Percentiles rank a stretch among this genome's conserved stretches.
These are phyloP conservation scores for Virgularia gustaviana DNA, from an alignment of 92 coral and sea anemone species.

Conservation along the genomic window DNA sequence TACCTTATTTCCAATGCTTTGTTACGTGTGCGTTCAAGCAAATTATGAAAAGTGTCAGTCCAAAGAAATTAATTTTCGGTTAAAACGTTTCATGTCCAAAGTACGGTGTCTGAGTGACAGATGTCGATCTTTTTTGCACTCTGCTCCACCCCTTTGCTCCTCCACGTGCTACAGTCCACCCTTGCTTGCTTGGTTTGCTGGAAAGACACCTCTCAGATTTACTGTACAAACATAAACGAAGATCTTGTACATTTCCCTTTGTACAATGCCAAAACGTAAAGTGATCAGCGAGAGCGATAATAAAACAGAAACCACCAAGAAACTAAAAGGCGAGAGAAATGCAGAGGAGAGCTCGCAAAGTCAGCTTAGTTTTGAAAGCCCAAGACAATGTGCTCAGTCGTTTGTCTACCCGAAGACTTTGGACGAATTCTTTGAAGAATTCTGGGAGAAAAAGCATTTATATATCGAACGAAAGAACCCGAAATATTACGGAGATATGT, in stretches of 20 bases:
- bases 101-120: no score
- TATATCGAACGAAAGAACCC: constrained; percentile 63
- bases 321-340: constrained; percentile 32
- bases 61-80: no score
- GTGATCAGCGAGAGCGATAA: constrained; percentile 29
- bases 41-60: no score
- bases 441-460: constrained; percentile 91
- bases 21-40: no score
- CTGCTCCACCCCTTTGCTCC: no score
- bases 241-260: no score
- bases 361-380: constrained; percentile 62
- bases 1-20: no score
- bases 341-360: constrained; percentile 23
- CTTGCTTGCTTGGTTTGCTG: no score
- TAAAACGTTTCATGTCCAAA: no score
- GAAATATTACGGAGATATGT: constrained; percentile 65
- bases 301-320: constrained; percentile 45
- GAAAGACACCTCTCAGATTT: neutral
- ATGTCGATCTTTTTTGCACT: no score
- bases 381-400: constrained; percentile 61
- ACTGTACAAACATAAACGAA: no score
- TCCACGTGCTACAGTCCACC: no score
- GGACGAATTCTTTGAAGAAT: constrained; percentile 63
- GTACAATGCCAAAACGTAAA: constrained; percentile 25
- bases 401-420: constrained; percentile 63